Conservation (phyloP, 2,797 vertebrate genomes). For the Falco novaeseelandiae region DNA sequence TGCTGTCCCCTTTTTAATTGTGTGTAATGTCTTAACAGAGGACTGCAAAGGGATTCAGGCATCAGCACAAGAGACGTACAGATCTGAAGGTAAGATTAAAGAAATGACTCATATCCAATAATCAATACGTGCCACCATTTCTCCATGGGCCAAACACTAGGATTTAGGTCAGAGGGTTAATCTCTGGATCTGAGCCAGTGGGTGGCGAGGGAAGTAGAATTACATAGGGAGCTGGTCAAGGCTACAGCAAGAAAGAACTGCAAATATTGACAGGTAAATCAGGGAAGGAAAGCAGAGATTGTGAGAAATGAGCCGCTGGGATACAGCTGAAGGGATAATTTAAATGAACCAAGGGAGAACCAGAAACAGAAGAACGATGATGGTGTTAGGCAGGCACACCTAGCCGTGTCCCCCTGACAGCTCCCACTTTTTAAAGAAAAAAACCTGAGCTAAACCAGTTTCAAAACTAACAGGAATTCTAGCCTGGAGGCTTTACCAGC, state of each 20-base stretch:
- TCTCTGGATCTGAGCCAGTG: neutral
- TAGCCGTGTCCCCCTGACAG: fast-evolving
- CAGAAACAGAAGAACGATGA: neutral
- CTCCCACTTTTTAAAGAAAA: neutral
- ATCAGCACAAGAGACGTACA: neutral
- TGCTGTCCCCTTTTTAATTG: neutral
- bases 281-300: neutral
- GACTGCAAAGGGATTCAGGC: neutral
- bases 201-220: neutral
- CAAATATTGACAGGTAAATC: neutral
- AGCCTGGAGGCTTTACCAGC: neutral
- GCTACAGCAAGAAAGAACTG: neutral
- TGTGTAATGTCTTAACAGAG: neutral
- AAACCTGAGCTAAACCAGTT: neutral
- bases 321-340: neutral
- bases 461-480: neutral
- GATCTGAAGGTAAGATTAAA: neutral
- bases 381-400: neutral
- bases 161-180: neutral
- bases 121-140: fast-evolving
- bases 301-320: neutral
- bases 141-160: neutral
- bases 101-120: neutral
- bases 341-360: neutral
- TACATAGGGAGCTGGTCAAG: neutral